Conservation (phyloP, 2,797 vertebrate species). For the Thamnophis elegans region DNA sequence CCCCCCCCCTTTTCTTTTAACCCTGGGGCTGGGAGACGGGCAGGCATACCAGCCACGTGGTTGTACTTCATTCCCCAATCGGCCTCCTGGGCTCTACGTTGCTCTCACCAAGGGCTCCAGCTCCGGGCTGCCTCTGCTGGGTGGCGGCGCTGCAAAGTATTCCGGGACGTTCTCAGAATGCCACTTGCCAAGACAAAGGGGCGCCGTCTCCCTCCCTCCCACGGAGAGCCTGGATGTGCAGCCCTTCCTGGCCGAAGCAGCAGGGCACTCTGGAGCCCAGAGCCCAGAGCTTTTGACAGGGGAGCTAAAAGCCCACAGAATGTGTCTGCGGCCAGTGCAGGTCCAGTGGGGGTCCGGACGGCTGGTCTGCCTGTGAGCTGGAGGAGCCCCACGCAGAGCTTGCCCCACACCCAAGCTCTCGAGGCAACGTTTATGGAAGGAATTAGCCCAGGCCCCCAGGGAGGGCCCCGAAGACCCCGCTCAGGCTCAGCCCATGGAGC, state of each 20-base stretch:
- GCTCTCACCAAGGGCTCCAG: background rate
- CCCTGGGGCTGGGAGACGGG: background rate
- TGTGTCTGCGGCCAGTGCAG: no score
- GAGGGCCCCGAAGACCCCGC: background rate
- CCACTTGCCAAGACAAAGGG: background rate
- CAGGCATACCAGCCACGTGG: fast-evolving
- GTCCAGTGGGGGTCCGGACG: background rate
- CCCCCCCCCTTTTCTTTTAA: background rate
- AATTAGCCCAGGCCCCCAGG: background rate
- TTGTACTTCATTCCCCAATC: background rate
- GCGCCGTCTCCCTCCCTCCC: background rate
- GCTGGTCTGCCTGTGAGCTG: background rate
- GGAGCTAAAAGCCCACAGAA: background rate
- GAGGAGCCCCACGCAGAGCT: background rate
- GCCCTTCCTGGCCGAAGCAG: background rate
- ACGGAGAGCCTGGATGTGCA: fast-evolving
- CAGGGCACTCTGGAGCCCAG: fast-evolving
- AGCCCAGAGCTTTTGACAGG: background rate
- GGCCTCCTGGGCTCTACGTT: background rate
- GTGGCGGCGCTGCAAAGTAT: background rate
- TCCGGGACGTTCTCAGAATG: background rate
- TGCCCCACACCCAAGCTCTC: background rate
- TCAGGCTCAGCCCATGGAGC: background rate
- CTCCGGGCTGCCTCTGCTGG: background rate
- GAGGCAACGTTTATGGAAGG: background rate